Conservation (phyloP, 2,888 invertebrate genomes). For the Cryptocheilus praepositus region DNA sequence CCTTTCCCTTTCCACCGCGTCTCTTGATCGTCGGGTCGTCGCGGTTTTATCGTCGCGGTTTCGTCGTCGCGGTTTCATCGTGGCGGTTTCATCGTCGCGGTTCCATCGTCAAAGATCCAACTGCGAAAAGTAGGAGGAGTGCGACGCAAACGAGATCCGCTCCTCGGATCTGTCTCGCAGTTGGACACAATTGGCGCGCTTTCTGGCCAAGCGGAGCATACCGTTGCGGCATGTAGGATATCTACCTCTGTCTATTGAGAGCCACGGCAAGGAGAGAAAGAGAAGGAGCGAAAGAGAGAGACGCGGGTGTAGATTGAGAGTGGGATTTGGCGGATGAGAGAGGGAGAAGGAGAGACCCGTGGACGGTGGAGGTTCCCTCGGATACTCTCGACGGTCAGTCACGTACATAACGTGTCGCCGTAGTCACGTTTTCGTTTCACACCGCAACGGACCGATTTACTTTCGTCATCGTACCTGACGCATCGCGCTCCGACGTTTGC, state of each 20-base stretch:
- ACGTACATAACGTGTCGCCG: constrained; percentile 47
- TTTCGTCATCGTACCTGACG: constrained; percentile 44
- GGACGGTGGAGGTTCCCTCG: constrained; percentile 33
- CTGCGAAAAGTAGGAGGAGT: no score
- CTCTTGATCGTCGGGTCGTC: no score
- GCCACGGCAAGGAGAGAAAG: neutral
- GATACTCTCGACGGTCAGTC: constrained; percentile 49
- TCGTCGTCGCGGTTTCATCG: no score
- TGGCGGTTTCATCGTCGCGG: no score
- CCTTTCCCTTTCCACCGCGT: no score
- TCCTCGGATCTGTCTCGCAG: no score
- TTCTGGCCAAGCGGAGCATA: neutral
- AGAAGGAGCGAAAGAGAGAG: constrained; percentile 12
- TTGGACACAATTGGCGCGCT: constrained; percentile 8
- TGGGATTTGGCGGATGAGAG: constrained; percentile 9
- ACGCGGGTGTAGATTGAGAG: constrained; percentile 16
- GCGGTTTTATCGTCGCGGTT: no score
- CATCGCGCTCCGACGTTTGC: no score
- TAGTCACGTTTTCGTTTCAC: constrained; percentile 37
- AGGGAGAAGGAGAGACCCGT: constrained; percentile 19
- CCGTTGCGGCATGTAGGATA: neutral
- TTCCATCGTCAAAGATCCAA: no score
- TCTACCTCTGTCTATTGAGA: constrained; percentile 2
- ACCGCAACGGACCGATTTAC: constrained; percentile 29
- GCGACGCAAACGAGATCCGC: no score